Evolutionary conservation across 2,797 vertebrate genomes (phyloP), one percentile per base, ranked within the genome.

Genomic region (Sebastes dallii): DNA sequence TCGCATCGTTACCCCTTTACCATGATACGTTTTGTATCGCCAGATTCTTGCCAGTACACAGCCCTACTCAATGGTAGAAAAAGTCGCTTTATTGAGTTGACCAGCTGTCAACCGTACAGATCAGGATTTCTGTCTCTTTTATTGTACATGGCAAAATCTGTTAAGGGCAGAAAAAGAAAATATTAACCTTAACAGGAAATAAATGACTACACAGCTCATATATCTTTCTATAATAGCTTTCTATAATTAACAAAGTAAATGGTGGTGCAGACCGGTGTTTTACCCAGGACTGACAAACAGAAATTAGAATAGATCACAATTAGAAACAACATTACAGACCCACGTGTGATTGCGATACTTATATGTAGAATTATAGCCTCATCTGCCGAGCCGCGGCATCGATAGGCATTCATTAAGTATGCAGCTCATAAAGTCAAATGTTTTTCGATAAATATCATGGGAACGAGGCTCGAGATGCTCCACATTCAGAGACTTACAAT

Each of bases 371-470:
- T 95, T 94, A 95, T 91, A 84, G 89, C 90, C 92, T 93, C 93
- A 92, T 95, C 91, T 93, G 91, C 92, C 22, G 81, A 90, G 88
- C 87, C 12, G 52, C 84, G 27, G 89, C 91, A 86, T 93, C 82
- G 76, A 93, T 93, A 88, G 89, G 89, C 92, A 80, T 91, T 95
- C 93, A 93, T 95, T 95, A 95, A 91, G 91, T 88, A 95, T 93
- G 93, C 93, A 92, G 91, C 92, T 94, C 92, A 93, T 95, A 94
- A 95, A 96, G 90, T 87, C 92, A 94, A 94, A 93, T 95, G 94
- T 95, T 95, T 94, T 96, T 93, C 94, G 89, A 94, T 96, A 95
- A 95, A 95, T 95, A 96, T 94, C 93, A 90, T 85, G 92, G 92
- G 94, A 95, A 95, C 86, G 82, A 93, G 91, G 86, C 87, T 92